Evolutionary conservation across 2,113 vertebrate genomes (phyloP).

Genomic region (Larimichthys crocea): DNA sequence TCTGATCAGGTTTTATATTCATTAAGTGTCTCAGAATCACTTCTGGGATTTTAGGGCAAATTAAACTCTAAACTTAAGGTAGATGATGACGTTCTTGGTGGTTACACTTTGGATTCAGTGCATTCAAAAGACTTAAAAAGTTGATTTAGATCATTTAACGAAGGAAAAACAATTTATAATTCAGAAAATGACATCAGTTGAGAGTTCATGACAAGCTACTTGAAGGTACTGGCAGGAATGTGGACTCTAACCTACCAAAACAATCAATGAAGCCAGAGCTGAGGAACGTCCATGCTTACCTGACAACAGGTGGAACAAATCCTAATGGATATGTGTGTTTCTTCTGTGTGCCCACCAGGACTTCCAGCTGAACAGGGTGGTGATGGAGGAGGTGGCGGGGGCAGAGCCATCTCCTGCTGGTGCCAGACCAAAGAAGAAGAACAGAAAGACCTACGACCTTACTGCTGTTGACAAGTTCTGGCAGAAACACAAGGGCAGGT

Average conservation of each 20-base stretch:
- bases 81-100: conserved; percentile 15
- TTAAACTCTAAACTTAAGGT: no score
- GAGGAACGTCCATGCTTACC: not conserved
- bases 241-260: not conserved
- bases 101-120: not conserved
- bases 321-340: not conserved
- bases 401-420: conserved; percentile 90
- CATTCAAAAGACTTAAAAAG: not conserved
- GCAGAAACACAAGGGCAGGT: conserved; percentile 99
- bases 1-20: conserved; percentile 7
- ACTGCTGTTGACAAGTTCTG: conserved; percentile 95
- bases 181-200: not conserved
- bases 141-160: not conserved
- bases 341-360: conserved; percentile 82
- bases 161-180: not conserved
- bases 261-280: not conserved
- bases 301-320: not conserved
- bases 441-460: conserved; percentile 94
- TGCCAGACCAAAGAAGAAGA: conserved; percentile 97
- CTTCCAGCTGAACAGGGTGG: conserved; percentile 95
- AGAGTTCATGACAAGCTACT: not conserved
- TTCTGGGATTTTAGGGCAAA: not conserved
- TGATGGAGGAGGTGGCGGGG: conserved; percentile 91
- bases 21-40: conserved; percentile 8
- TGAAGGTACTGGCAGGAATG: not conserved